Evolutionary conservation across 1,140 invertebrate genomes (phyloP), one percentile per base, ranked within the genome.

Genomic region (Drosophila insularis): DNA sequence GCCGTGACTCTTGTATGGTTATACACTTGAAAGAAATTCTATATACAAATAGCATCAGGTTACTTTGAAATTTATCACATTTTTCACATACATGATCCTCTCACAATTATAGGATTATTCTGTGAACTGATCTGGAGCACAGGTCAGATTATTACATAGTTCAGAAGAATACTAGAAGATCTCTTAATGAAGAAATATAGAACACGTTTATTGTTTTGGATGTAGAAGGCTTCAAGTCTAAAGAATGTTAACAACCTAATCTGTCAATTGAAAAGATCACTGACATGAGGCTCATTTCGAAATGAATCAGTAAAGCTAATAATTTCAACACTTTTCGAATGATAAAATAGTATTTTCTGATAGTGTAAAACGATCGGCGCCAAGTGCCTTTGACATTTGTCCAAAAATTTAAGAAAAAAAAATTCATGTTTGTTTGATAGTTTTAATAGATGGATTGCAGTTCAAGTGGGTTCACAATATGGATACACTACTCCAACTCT

Each of bases 311-410:
- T 1, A 43, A 43, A n/a, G 2, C 1, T 6, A 17, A 17, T 5
- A 5, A 50, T 50, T 21, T 11, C 19, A 1, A 8, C 43, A 50
- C 43, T 10, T 4, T 21, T 50, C 4, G 8, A 14, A 46, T 17
- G 17, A 46, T 10, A 19, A 17, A 6, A 46, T 17, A 46, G 11
- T 8, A 19, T 21, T 50, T 50, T 50, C 6, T 50, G 19, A 50
- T 21, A 50, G 43, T 50, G 43, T 50, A 21, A 17, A 72, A 66
- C 60, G 74, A 77, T 70, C 69, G 69, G 68, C 81, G 71, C 71
- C 70, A 69, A 78, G 74, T 68, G 77, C 53, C 80, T 77, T 73
- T 85, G 81, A 86, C 81, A 85, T 81, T 81, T 78, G 60, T 37
- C 59, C 43, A 72, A 69, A n/a, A n/a, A n/a, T n/a, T n/a, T n/a